Evolutionary conservation across 2,888 invertebrate species (phyloP).

Genomic region (Gryllus longicercus): DNA sequence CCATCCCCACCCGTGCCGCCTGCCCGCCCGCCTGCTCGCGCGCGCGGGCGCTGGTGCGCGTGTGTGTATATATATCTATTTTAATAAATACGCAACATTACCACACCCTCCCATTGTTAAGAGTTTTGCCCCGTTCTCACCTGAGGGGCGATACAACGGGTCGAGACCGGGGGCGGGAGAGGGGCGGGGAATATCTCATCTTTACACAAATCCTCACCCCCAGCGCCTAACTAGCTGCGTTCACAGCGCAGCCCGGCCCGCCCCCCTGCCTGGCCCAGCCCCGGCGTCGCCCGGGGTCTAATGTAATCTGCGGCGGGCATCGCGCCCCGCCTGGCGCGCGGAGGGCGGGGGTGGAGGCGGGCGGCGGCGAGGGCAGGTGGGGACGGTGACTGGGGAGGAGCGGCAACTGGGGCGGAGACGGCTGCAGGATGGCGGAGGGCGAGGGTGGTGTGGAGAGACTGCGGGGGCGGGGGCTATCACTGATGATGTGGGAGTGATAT

Average conservation of each 20-base stretch:
- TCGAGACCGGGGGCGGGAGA: background rate
- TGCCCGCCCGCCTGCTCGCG: background rate
- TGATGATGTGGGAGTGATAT: no score
- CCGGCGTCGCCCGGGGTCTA: background rate
- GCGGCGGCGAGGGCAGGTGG: background rate
- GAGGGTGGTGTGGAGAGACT: no score
- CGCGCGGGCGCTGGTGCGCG: background rate
- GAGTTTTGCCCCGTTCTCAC: background rate
- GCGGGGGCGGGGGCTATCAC: no score
- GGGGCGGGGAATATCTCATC: background rate
- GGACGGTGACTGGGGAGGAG: no score
- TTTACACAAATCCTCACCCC: slow-evolving; percentile 10
- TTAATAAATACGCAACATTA: slow-evolving; percentile 6
- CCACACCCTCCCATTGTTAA: slow-evolving; percentile 17
- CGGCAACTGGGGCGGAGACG: no score
- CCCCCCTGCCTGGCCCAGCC: background rate
- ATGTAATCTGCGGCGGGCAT: background rate
- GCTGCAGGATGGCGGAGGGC: no score
- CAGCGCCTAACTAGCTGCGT: background rate
- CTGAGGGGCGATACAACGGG: background rate
- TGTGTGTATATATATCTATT: slow-evolving; percentile 6
- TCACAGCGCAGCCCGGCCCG: background rate
- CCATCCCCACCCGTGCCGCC: no score
- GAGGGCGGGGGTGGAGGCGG: background rate
- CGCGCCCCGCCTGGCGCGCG: background rate